Base-by-base conservation (phyloP, 2,888 invertebrate genomes). In the Eremobia ochroleuca region DNA sequence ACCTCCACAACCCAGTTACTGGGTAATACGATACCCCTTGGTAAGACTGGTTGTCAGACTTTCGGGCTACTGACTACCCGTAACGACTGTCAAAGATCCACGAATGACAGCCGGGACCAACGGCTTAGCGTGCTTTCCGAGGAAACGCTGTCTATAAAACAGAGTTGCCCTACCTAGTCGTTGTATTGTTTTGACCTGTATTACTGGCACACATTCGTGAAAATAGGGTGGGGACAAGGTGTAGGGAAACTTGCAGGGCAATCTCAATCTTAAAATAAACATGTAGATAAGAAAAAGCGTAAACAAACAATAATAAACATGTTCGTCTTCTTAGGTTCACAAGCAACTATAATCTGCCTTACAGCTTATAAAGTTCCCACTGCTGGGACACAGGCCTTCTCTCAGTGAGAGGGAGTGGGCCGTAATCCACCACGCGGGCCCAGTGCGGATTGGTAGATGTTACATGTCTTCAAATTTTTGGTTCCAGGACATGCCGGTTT, bases 231-330 rank as follows among this genome's bases (percentile, higher is more conserved):
- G 4, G 18, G 13, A 31, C 40, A 46, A 46, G 0, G 28, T n/a
- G 13, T 21, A 4, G 0, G 28, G 21, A 66, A 68, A 52, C 34
- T 34, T 31, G 18, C 49, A 5, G 34, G 18, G 11, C 2, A 31
- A 62, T 15, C 25, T 40, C 18, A n/a, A 31, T 40, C 73, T 9
- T 13, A 15, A 72, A 75, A 52, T 75, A 62, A 52, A 52, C 40
- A 73, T 9, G 75, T 73, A 73, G 15, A 5, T 34, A 34, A 34
- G 25, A n/a, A 18, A 64, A 52, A 25, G 6, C 1, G 28, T 49
- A 37, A 67, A 25, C 6, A 66, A 52, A 43, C n/a, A 64, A 31
- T 11, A n/a, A 40, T 1, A 46, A 66, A 46, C 4, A 25, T 25
- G 52, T 25, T 25, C 25, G 52, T 25, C 11, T 25, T 52, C 4